phyloP scores from a whole-genome alignment of 2,113 vertebrate genomes.

The Lasiurus borealis region DNA sequence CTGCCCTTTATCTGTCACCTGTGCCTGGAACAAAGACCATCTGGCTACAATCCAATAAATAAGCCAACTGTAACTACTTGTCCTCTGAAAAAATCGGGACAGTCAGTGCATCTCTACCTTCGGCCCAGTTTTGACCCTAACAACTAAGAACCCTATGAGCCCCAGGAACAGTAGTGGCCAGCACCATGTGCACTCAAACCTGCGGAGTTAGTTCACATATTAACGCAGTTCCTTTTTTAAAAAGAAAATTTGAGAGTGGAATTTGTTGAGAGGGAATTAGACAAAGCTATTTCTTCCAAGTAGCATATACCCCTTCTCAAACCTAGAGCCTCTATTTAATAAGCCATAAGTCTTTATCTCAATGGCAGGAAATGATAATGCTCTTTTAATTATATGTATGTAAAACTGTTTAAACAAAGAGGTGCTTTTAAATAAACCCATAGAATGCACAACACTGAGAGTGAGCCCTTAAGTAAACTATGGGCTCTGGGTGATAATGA shows the following conservation, averaged over 20 bases:
- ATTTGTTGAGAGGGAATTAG: not conserved
- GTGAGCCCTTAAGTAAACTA: not conserved
- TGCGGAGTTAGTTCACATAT: accelerated
- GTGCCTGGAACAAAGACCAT: not conserved
- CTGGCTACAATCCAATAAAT: not conserved
- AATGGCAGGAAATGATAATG: not conserved
- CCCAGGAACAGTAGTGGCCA: no score
- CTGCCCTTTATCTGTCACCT: slow-evolving; percentile 53
- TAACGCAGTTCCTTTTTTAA: not conserved
- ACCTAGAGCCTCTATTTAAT: not conserved
- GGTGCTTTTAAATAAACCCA: not conserved
- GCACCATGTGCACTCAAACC: accelerated
- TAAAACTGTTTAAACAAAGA: not conserved
- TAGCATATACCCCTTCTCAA: not conserved
- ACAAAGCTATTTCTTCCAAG: slow-evolving; percentile 5
- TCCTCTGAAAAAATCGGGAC: not conserved
- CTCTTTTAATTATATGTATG: not conserved
- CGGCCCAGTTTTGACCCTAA: not conserved
- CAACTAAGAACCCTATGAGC: not conserved
- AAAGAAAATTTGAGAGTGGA: not conserved
- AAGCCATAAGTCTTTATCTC: not conserved
- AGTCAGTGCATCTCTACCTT: not conserved
- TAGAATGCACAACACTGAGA: not conserved
- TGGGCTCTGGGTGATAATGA: not conserved
- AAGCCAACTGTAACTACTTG: not conserved